Conservation (phyloP, 2,113 vertebrate genomes). For the Sinocyclocheilus maitianheensis region DNA sequence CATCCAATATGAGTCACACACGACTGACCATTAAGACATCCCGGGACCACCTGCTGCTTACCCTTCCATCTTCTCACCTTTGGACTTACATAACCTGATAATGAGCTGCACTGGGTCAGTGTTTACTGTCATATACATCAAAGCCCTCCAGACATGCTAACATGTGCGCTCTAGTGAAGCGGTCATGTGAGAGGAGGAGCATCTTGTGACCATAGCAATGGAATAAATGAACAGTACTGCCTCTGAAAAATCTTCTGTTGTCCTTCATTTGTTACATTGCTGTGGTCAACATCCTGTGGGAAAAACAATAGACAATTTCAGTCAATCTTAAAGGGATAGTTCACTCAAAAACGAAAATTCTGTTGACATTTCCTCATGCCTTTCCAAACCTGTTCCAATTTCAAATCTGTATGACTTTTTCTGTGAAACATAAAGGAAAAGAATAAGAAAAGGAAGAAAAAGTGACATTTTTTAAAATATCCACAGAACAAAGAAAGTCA, state of each 20-base stretch:
- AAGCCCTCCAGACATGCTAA: not conserved
- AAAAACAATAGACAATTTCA: not conserved
- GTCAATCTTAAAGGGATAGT: not conserved
- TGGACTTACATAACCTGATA: constrained; percentile 12
- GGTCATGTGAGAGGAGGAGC: constrained; percentile 19
- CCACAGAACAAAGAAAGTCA: not conserved
- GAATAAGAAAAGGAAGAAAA: not conserved
- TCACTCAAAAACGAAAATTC: not conserved
- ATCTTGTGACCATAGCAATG: constrained; percentile 34
- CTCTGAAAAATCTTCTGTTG: constrained; percentile 24
- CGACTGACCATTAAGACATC: not conserved
- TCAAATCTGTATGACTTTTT: not conserved
- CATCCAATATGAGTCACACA: not conserved
- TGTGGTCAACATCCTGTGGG: constrained; percentile 21
- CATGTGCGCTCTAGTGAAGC: not conserved
- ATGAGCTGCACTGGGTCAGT: not conserved
- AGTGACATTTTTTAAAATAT: not conserved
- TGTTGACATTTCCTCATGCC: not conserved
- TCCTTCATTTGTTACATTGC: constrained; percentile 16
- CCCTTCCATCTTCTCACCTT: not conserved
- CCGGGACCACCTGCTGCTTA: not conserved
- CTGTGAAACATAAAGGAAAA: not conserved
- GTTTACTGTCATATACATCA: constrained; percentile 15
- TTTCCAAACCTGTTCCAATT: not conserved
- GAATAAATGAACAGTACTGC: constrained; percentile 10